phyloP scores from a whole-genome alignment of 2,113 vertebrate genomes.

The Xenopus borealis region DNA sequence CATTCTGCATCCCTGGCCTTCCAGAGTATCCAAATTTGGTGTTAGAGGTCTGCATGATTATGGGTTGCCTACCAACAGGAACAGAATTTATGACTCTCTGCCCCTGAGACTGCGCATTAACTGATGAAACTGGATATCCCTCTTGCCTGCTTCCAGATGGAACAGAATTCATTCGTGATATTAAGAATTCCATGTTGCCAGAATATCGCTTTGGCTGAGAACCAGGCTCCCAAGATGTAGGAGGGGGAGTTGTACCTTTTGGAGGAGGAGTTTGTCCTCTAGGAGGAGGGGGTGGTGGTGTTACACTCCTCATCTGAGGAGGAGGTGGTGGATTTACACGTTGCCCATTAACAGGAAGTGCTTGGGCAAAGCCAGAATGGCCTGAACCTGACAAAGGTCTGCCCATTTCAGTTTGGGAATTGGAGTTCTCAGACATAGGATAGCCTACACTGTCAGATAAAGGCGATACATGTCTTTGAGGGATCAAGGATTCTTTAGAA shows the following conservation, averaged over 20 bases:
- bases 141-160: constrained; percentile 87
- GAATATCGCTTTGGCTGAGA: constrained; percentile 88
- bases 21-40: constrained; percentile 85
- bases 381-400: constrained; percentile 76
- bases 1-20: constrained; percentile 81
- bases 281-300: constrained; percentile 78
- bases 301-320: constrained; percentile 87
- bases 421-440: constrained; percentile 80
- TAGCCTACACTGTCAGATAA: constrained; percentile 79
- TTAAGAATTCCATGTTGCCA: constrained; percentile 89
- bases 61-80: constrained; percentile 86
- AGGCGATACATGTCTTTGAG: constrained; percentile 77
- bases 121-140: constrained; percentile 69
- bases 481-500: constrained; percentile 89
- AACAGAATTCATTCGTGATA: constrained; percentile 87
- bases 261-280: constrained; percentile 73
- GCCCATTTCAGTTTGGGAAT: constrained; percentile 75
- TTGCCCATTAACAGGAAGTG: constrained; percentile 75
- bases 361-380: constrained; percentile 74
- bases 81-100: constrained; percentile 84
- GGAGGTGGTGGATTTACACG: constrained; percentile 82
- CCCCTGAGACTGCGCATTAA: constrained; percentile 69
- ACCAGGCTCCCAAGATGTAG: constrained; percentile 83
- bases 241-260: constrained; percentile 75
- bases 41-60: constrained; percentile 89